Evolutionary conservation across 2,113 vertebrate genomes (phyloP), one percentile per base, ranked within the genome.

Genomic region (Seriola aureovittata): DNA sequence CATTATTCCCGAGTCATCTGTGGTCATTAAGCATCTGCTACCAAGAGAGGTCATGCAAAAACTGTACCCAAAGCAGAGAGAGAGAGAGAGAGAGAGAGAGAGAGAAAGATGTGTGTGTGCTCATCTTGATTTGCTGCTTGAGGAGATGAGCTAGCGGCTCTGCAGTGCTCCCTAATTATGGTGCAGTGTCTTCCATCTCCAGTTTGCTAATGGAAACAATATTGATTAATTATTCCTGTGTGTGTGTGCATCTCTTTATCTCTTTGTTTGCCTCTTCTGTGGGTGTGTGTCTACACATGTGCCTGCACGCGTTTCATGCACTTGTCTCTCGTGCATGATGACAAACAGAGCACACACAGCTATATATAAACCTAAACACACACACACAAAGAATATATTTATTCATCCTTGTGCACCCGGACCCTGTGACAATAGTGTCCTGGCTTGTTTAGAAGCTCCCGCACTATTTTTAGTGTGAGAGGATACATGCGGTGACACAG

Each of bases 171-270:
- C 74, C 79, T 89, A 89, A 90, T 91, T 90, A 89, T 85, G 81
- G 81, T 87, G 85, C 85, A 89, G 89, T 71, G 59, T 90, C 85
- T 77, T 86, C 72, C 73, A 81, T 74, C 85, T 85, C 57, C 40
- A 86, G 82, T 77, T 86, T 81, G 81, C 87, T 84, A 86, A 91
- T 90, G 86, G 89, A 87, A 92, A 90, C 91, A 84, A 80, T 91
- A 92, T 91, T 93, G 92, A 93, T 93, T 88, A 59, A 91, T 84
- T 90, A 87, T 88, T 85, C 64, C 46, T 78, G 0, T 75, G 57
- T 60, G 68, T 70, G 59, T 59, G 68, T 64, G 67, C 54, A 46
- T 75, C 36, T 76, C 64, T 64, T 71, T 25, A 34, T 16, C 5
- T 81, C 36, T 75, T 76, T 83, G 65, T 85, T 80, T 52, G 48